Evolutionary conservation across 2,797 vertebrate genomes (phyloP), one percentile per base, ranked within the genome.

Genomic region (Bradypodion pumilum): DNA sequence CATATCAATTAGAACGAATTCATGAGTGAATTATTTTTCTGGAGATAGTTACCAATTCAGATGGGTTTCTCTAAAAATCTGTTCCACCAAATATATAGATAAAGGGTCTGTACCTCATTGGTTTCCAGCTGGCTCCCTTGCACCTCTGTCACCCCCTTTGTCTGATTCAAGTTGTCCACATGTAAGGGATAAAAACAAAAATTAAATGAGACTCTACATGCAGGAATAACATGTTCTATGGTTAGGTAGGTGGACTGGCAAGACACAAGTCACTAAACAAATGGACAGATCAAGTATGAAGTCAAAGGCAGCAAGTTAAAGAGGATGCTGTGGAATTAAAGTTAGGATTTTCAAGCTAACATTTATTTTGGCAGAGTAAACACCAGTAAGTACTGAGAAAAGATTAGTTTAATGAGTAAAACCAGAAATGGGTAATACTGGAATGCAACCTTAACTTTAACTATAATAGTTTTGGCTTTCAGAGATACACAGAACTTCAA

Each of bases 61-160:
- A 8, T 77, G 29, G 10, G 6, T 56, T 68, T 62, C 12, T 59
- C 66, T 35, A 25, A 52, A 60, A 60, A 0, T 42, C 40, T 77
- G 12, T 59, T 70, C 62, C 69, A 83, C 59, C 78, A 83, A 81
- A 69, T 25, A 90, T 6, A 90, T 37, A n/a, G n/a, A 73, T 49
- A 90, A 94, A 90, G 82, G 60, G 66, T 80, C 77, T 79, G 87
- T 91, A 94, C 92, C 93, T 95, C 91, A 44, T 88, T 81, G 35
- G 91, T 83, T 80, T 92, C 91, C 94, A 94, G 90, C 89, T 81
- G 92, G 91, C 90, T 93, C 85, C 94, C 92, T 91, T 94, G 93
- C 93, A 93, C 90, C 91, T 91, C 93, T 93, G 93, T 84, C 92
- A 93, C 88, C 86, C 86, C 94, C 92, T 93, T 94, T 93, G 93